Percentiles rank a stretch among this genome's conserved stretches.
Evolutionary conservation across 2,888 invertebrate species (phyloP).

Genomic region (Luffia ferchaultella): DNA sequence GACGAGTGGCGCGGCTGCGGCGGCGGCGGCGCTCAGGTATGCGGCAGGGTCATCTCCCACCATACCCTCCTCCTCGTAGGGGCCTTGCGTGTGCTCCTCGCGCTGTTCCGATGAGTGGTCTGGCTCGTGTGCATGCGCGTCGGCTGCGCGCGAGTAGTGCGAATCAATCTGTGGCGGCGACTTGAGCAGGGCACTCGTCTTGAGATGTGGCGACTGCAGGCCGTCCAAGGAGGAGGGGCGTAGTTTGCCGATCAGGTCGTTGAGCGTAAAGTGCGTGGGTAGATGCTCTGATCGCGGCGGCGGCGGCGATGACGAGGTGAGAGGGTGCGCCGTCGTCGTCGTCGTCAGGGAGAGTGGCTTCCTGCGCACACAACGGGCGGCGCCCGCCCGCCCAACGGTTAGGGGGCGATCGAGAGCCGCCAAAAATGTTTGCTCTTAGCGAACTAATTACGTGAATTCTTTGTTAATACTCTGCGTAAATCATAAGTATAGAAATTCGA

Average conservation of each 20-base stretch:
- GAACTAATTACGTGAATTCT: no score
- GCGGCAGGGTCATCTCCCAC: conserved; percentile 65
- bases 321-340: conserved; percentile 63
- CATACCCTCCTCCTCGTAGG: conserved; percentile 68
- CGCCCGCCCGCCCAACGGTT: conserved; percentile 47
- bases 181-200: conserved; percentile 52
- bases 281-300: conserved; percentile 62
- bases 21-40: conserved; percentile 43
- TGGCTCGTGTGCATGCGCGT: conserved; percentile 43
- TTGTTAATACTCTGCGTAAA: no score
- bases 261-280: conserved; percentile 60
- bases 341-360: conserved; percentile 65
- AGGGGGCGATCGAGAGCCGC: conserved; percentile 29
- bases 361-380: conserved; percentile 37
- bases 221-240: conserved; percentile 59
- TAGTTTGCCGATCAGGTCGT: conserved; percentile 63
- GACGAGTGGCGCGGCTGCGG: conserved; percentile 42
- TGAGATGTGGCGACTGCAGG: conserved; percentile 53
- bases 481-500: no score
- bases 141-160: conserved; percentile 63
- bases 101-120: conserved; percentile 42
- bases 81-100: conserved; percentile 67
- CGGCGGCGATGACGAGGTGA: conserved; percentile 63
- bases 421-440: no score
- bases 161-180: conserved; percentile 68